These are phyloP conservation scores for Ostrea edulis DNA, from an alignment of 1,140 invertebrate genomes.

Conservation along the genomic window DNA sequence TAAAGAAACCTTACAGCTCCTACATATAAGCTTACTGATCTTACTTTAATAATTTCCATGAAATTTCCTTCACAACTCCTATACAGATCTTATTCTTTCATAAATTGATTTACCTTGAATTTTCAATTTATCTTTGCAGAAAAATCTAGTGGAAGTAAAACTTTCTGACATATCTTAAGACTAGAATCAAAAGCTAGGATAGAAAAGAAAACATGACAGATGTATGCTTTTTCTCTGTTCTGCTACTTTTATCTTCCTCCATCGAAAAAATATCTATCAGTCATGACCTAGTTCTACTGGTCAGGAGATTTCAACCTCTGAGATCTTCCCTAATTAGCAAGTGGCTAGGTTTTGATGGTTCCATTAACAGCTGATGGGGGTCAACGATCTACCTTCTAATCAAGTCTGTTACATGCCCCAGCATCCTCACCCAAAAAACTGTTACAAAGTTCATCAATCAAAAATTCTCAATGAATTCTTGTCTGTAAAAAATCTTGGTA, in stretches of 20 bases:
- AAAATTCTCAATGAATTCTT: not conserved
- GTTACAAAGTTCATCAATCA: not conserved
- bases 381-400: not conserved
- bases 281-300: slow-evolving; percentile 19
- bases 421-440: not conserved
- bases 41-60: not conserved
- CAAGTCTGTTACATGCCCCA: not conserved
- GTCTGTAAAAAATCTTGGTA: not conserved
- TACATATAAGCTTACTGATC: no score
- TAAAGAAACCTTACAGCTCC: no score
- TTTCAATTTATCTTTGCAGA: not conserved
- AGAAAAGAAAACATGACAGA: slow-evolving; percentile 6
- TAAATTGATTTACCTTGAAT: not conserved
- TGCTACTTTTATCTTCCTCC: not conserved
- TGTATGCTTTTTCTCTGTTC: not conserved
- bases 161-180: not conserved
- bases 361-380: not conserved
- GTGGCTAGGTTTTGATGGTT: not conserved
- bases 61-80: not conserved
- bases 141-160: not conserved
- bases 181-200: not conserved
- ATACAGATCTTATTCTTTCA: not conserved
- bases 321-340: not conserved
- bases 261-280: not conserved
- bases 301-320: slow-evolving; percentile 5